A percentile compares a stretch with the other conserved stretches of the same genome.
phyloP scores from a whole-genome alignment of 37 sponge, comb jelly and placozoan species.

The Tethya wilhelma region DNA sequence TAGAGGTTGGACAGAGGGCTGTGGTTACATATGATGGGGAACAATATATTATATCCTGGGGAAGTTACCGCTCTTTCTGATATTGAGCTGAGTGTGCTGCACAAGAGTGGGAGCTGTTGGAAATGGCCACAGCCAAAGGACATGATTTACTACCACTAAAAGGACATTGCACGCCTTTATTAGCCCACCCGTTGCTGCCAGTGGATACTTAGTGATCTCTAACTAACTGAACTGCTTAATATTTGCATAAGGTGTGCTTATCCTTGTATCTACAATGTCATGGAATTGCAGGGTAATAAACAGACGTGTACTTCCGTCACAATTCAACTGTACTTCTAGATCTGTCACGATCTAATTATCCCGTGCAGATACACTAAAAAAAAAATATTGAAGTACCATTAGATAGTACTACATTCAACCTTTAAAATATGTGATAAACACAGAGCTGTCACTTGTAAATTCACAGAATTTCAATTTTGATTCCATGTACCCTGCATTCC shows the following conservation, averaged over 20 bases:
- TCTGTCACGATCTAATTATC: conserved; percentile 18
- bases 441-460: not conserved
- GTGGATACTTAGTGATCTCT: not conserved
- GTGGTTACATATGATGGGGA: conserved; percentile 45
- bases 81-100: conserved; percentile 12
- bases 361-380: not conserved
- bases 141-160: conserved; percentile 20
- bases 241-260: conserved; percentile 4
- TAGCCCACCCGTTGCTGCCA: conserved; percentile 14
- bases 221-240: not conserved
- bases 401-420: not conserved
- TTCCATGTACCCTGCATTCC: conserved; percentile 15
- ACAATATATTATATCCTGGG: conserved; percentile 34
- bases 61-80: conserved; percentile 3
- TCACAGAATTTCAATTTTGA: conserved; percentile 6
- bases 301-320: conserved; percentile 22
- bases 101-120: conserved; percentile 21
- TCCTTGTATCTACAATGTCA: not conserved
- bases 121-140: conserved; percentile 9
- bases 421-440: no score
- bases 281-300: not conserved
- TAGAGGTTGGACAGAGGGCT: conserved; percentile 36
- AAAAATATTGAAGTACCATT: not conserved
- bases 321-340: conserved; percentile 8
- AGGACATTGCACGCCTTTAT: conserved; percentile 3